phyloP scores from a whole-genome alignment of 2,797 vertebrate genomes.

The Sardinella longiceps region DNA sequence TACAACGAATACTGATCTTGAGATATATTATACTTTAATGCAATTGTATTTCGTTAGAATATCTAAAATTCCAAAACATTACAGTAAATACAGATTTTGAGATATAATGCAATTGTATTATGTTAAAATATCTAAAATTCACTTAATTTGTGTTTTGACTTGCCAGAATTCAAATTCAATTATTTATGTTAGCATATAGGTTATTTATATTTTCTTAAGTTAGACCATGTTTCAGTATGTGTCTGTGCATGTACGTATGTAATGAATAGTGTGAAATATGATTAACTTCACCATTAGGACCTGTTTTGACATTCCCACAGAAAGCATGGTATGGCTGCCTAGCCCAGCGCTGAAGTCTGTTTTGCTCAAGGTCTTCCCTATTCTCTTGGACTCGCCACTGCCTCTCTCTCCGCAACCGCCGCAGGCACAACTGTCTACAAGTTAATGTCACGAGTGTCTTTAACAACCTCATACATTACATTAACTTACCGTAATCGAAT shows the following conservation, averaged over 20 bases:
- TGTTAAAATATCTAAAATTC: neutral
- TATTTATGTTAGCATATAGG: too few relatives aligned
- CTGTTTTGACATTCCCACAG: neutral
- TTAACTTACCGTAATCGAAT: neutral
- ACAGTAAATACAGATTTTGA: neutral
- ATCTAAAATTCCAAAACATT: neutral
- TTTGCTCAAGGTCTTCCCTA: neutral
- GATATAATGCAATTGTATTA: too few relatives aligned
- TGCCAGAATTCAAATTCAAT: too few relatives aligned
- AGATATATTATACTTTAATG: too few relatives aligned
- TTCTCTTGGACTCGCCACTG: neutral
- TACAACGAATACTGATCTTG: neutral
- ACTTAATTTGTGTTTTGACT: neutral
- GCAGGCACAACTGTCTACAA: neutral
- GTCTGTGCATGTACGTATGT: neutral
- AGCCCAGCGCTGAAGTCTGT: neutral
- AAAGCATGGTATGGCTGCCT: neutral
- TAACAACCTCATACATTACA: neutral
- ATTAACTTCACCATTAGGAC: neutral
- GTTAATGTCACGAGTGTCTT: neutral
- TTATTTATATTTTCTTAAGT: too few relatives aligned
- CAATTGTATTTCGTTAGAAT: too few relatives aligned
- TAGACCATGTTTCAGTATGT: neutral
- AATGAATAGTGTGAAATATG: neutral
- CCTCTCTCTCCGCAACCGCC: constrained; percentile 18